Evolutionary conservation across 2,888 invertebrate species (phyloP), one percentile per base, ranked within the genome.

Genomic region (Tubiluchus corallicola): DNA sequence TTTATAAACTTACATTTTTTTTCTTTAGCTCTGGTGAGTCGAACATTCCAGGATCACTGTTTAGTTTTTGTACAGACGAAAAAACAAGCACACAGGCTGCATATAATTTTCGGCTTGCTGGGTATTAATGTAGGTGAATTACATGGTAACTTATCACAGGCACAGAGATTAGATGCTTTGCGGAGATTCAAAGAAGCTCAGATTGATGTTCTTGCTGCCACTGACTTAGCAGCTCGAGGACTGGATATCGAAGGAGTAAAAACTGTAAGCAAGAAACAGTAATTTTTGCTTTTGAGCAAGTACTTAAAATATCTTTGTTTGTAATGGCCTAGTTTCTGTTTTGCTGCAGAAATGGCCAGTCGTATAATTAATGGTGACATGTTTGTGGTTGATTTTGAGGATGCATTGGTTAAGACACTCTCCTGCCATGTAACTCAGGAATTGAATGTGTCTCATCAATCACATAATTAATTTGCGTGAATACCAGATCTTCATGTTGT

Each of bases 41-140:
- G 96, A 45, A 88, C 85, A 18, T 96, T 96, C 67, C 74, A 82
- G 38, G 81, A 84, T 61, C 80, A 85, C 54, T 77, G 81, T 41
- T 90, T 98, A 68, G 74, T 98, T 37, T 98, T 98, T 69, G 87
- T 94, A 20, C 87, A 85, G 65, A 98, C 96, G 0, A 96, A 96
- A 67, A 80, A 78, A 50, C 85, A 88, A 61, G 94, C 94, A 2
- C 94, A 96, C 65, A 71, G 90, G 13, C 67, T 98, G 51, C 90
- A 92, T 59, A 82, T 98, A 45, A 68, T 94, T 1, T 67, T 98
- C 1, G 92, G 92, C 0, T 67, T 98, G 42, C 67, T 96, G 21
- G 90, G 90, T 0, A 68, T 94, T 2, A 82, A 80, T 65, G 77
- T 76, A 4, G 82, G 79, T 1, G 96, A 98, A 62, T 72, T 98